Conservation (phyloP, 2,113 vertebrate genomes). For the Thunnus maccoyii region DNA sequence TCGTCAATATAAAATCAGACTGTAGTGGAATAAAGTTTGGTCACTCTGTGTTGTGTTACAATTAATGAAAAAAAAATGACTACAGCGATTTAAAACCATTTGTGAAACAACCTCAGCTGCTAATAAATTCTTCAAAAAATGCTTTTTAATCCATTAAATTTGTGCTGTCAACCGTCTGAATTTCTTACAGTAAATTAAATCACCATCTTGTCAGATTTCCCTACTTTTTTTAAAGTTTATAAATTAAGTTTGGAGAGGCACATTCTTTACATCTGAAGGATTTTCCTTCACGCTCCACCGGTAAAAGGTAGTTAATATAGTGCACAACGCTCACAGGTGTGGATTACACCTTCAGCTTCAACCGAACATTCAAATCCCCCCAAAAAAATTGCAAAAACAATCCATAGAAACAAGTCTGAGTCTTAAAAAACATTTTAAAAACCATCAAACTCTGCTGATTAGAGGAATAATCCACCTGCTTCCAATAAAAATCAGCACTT, state of each 20-base stretch:
- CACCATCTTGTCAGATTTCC: not conserved
- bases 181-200: not conserved
- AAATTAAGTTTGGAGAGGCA: slow-evolving; percentile 37
- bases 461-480: too few species aligned
- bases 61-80: too few species aligned
- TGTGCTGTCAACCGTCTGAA: too few species aligned
- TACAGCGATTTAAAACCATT: too few species aligned
- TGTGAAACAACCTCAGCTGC: too few species aligned
- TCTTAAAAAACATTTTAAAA: not conserved
- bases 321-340: not conserved
- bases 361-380: not conserved
- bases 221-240: slow-evolving; percentile 8
- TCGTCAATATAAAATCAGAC: too few species aligned
- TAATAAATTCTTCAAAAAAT: too few species aligned
- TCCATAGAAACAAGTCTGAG: slow-evolving; percentile 2
- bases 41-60: too few species aligned
- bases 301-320: slow-evolving; percentile 2
- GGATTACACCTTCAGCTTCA: not conserved
- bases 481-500: not conserved
- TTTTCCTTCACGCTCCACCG: slow-evolving; percentile 26
- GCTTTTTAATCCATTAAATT: too few species aligned
- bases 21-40: too few species aligned
- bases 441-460: too few species aligned
- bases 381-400: not conserved
- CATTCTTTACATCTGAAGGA: slow-evolving; percentile 13